A percentile compares a stretch with the other conserved stretches of the same genome.
These are phyloP conservation scores for Lepeophtheirus salmonis DNA, from an alignment of 1,140 invertebrate genomes.

Conservation along the genomic window DNA sequence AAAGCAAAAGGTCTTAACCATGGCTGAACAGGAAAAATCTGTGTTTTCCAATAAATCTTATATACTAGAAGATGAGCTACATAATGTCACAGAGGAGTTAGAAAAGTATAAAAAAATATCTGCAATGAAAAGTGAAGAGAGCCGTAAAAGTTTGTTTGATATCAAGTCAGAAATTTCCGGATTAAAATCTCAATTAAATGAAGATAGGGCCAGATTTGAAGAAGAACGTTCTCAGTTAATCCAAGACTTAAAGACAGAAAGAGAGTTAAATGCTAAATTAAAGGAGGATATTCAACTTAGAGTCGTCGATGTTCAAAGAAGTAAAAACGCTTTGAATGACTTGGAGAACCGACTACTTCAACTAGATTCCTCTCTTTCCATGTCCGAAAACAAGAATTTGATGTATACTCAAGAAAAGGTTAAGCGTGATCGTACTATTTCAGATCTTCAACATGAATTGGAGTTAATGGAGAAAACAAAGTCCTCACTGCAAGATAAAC, in stretches of 20 bases:
- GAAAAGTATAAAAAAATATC: background rate
- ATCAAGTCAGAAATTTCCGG: background rate
- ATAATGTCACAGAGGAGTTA: background rate
- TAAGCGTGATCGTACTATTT: background rate
- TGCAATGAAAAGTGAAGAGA: background rate
- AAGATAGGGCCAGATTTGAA: background rate
- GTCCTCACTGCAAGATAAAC: background rate
- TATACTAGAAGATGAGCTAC: background rate
- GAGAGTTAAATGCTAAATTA: background rate
- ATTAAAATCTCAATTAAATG: background rate
- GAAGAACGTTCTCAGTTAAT: background rate
- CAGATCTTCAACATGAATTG: background rate
- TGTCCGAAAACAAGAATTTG: background rate
- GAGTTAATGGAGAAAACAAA: background rate
- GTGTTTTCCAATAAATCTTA: background rate
- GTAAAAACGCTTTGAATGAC: too few species aligned
- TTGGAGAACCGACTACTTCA: background rate
- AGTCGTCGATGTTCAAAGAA: too few species aligned
- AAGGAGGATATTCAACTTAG: too few species aligned
- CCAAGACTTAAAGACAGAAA: background rate
- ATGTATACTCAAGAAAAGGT: background rate
- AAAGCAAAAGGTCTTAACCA: background rate
- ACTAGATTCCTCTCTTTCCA: background rate
- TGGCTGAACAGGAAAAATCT: background rate
- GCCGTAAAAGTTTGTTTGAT: background rate